These are phyloP conservation scores for Sinonovacula constricta DNA, from an alignment of 1,140 invertebrate genomes.

Conservation along the genomic window DNA sequence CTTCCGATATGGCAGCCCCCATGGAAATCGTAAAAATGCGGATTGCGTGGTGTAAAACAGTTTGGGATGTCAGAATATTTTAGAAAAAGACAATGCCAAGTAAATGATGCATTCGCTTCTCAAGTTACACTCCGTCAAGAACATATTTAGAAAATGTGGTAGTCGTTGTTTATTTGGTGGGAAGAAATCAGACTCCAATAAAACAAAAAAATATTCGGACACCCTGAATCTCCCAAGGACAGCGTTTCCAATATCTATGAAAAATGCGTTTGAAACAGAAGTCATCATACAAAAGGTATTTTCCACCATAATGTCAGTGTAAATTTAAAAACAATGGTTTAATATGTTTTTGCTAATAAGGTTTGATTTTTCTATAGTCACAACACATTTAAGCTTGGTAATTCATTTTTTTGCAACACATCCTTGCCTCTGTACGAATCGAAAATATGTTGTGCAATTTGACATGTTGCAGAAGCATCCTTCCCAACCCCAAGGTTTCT, in stretches of 20 bases:
- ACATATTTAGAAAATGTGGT: no score
- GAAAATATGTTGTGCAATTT: no score
- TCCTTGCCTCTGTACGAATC: no score
- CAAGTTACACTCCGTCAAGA: no score
- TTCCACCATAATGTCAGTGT: background rate
- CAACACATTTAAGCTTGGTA: background rate
- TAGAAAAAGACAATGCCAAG: no score
- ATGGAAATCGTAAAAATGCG: no score
- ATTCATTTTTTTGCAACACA: slow-evolving; percentile 3
- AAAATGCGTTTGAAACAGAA: slow-evolving; percentile 82
- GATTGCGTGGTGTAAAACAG: no score
- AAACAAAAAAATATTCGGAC: slow-evolving; percentile 71
- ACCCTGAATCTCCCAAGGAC: slow-evolving; percentile 86
- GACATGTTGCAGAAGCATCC: no score
- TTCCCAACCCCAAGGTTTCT: no score
- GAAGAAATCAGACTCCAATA: slow-evolving; percentile 19
- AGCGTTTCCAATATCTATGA: slow-evolving; percentile 83
- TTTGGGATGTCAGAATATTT: no score
- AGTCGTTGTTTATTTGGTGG: slow-evolving; percentile 9
- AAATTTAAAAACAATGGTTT: background rate
- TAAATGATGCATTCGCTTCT: no score
- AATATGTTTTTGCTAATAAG: background rate
- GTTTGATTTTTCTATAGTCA: slow-evolving; percentile 9
- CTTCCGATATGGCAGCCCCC: no score
- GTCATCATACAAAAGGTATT: slow-evolving; percentile 80